Evolutionary conservation across 2,888 invertebrate genomes (phyloP).

Genomic region (Sinhomidia bicolor): DNA sequence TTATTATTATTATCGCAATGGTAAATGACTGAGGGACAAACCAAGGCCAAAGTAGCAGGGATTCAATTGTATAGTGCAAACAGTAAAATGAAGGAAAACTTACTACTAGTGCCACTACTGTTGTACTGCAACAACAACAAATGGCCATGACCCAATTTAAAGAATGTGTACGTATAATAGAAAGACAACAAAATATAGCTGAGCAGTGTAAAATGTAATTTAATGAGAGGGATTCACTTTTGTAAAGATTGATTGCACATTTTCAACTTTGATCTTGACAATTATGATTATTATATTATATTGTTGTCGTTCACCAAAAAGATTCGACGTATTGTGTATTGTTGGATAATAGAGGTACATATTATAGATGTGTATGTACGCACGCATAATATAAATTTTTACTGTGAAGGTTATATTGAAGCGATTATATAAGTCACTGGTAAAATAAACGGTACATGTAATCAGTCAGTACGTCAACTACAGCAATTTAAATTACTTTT

Average conservation of each 20-base stretch:
- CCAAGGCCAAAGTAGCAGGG: slow-evolving; percentile 58
- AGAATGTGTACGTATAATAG: background rate
- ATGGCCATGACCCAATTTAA: slow-evolving; percentile 70
- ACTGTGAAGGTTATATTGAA: background rate
- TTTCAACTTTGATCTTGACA: slow-evolving; percentile 48
- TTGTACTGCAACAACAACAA: too few species aligned
- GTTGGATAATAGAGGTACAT: too few species aligned
- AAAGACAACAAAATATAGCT: too few species aligned
- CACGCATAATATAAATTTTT: background rate
- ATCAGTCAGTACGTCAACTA: background rate
- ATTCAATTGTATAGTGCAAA: background rate
- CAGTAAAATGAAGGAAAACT: slow-evolving; percentile 16
- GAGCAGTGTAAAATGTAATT: background rate
- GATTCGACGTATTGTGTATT: background rate
- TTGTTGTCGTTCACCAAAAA: slow-evolving; percentile 22
- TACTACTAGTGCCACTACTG: too few species aligned
- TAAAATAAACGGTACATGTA: background rate
- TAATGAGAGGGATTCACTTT: slow-evolving; percentile 19
- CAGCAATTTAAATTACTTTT: background rate
- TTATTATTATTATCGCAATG: background rate
- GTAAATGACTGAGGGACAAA: slow-evolving; percentile 50
- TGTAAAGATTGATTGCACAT: slow-evolving; percentile 40
- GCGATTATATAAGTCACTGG: background rate
- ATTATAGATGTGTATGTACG: background rate
- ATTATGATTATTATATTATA: background rate